Conservation (phyloP, 1,140 invertebrate genomes). For the Drusus annulatus region DNA sequence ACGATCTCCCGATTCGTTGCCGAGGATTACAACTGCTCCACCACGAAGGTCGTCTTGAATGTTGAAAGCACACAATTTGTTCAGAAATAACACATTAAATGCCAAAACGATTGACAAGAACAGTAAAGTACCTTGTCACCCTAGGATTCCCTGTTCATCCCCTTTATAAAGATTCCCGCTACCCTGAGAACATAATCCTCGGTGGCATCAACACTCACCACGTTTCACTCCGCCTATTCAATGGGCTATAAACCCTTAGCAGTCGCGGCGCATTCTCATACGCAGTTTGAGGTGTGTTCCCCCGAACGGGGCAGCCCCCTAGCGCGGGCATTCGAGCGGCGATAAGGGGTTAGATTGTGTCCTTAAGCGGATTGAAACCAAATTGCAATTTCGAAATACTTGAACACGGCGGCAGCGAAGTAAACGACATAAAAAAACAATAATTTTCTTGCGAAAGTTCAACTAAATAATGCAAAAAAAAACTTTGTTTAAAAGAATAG, state of each 20-base stretch:
- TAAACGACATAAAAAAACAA: neutral
- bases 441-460: too few species aligned
- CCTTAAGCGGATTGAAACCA: slow-evolving; percentile 59
- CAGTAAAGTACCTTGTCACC: too few species aligned
- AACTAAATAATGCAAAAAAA: too few species aligned
- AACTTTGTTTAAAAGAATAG: too few species aligned
- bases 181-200: slow-evolving; percentile 22
- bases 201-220: neutral
- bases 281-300: slow-evolving; percentile 38
- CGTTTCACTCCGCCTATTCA: slow-evolving; percentile 18
- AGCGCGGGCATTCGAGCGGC: slow-evolving; percentile 6
- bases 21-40: too few species aligned
- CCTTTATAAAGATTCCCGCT: neutral
- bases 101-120: too few species aligned
- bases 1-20: too few species aligned
- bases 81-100: too few species aligned
- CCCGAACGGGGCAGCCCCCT: slow-evolving; percentile 11
- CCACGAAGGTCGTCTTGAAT: too few species aligned
- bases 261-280: slow-evolving; percentile 30
- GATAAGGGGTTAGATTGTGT: slow-evolving; percentile 50
- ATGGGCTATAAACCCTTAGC: neutral
- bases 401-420: slow-evolving; percentile 49
- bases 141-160: too few species aligned
- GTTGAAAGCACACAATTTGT: too few species aligned
- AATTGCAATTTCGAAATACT: slow-evolving; percentile 60